phyloP scores from a whole-genome alignment of 2,113 vertebrate species.

The Drymodes brunneopygia region DNA sequence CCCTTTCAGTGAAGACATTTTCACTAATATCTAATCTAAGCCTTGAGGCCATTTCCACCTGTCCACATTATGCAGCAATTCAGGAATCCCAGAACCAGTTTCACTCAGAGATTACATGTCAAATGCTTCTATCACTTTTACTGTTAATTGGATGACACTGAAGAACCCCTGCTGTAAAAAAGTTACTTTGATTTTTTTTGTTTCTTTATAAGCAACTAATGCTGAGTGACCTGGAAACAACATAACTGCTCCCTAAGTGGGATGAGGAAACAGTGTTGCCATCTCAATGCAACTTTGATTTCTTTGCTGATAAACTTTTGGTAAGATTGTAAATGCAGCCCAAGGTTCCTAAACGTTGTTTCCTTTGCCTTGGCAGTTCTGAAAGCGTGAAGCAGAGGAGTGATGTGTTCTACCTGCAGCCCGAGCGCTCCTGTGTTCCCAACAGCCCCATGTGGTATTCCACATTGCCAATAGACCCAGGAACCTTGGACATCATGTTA shows the following conservation, averaged over 20 bases:
- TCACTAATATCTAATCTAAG: not conserved
- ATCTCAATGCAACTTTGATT: not conserved
- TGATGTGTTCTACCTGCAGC: slow-evolving; percentile 94
- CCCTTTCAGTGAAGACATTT: not conserved
- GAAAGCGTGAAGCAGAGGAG: slow-evolving; percentile 93
- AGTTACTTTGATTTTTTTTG: not conserved
- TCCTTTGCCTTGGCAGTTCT: slow-evolving; percentile 72
- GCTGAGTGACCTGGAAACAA: not conserved
- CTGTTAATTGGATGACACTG: not conserved
- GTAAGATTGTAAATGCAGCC: not conserved
- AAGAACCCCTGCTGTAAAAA: not conserved
- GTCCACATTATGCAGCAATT: not conserved
- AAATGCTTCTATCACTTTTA: not conserved
- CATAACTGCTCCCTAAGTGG: not conserved
- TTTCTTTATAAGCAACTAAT: not conserved
- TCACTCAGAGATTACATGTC: not conserved
- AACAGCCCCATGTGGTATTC: slow-evolving; percentile 98
- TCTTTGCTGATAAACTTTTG: not conserved
- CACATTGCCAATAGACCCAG: slow-evolving; percentile 84
- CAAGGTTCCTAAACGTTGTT: not conserved
- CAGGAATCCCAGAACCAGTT: not conserved
- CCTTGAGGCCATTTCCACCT: not conserved
- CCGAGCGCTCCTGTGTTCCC: slow-evolving; percentile 93
- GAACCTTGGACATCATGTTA: slow-evolving; percentile 93
- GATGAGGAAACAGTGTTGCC: not conserved